phyloP scores from a whole-genome alignment of 2,888 invertebrate species.

The Neuroscelio doddi region DNA sequence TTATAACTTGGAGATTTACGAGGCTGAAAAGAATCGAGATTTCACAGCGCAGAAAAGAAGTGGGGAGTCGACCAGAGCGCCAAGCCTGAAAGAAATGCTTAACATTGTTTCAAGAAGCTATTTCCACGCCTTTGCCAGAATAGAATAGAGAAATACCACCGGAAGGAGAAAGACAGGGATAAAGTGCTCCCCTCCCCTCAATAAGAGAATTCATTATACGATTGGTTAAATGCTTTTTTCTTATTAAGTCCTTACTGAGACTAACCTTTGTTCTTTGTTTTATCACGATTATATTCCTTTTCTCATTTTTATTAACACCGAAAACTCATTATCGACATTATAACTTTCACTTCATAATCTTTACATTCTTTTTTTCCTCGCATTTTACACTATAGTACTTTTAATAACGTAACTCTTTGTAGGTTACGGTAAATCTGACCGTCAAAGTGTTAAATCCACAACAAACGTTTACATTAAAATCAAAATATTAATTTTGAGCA shows the following conservation, averaged over 20 bases:
- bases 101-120: conserved; percentile 9
- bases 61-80: not conserved
- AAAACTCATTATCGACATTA: too few relatives aligned
- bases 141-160: not conserved
- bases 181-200: not conserved
- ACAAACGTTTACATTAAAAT: too few relatives aligned
- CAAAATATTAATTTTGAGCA: too few relatives aligned
- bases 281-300: not conserved
- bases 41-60: not conserved
- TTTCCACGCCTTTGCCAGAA: conserved; percentile 1
- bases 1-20: conserved; percentile 11
- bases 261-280: not conserved
- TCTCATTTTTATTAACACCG: not conserved
- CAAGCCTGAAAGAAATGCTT: conserved; percentile 9
- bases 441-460: too few relatives aligned
- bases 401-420: too few relatives aligned
- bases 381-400: too few relatives aligned
- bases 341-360: too few relatives aligned
- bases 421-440: too few relatives aligned
- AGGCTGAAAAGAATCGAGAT: conserved; percentile 10
- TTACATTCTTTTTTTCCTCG: too few relatives aligned
- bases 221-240: not conserved
- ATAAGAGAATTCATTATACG: conserved; percentile 2
- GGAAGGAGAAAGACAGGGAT: not conserved
- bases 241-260: not conserved